Conservation (phyloP, 2,797 vertebrate genomes). For the Sebastes reedi region DNA sequence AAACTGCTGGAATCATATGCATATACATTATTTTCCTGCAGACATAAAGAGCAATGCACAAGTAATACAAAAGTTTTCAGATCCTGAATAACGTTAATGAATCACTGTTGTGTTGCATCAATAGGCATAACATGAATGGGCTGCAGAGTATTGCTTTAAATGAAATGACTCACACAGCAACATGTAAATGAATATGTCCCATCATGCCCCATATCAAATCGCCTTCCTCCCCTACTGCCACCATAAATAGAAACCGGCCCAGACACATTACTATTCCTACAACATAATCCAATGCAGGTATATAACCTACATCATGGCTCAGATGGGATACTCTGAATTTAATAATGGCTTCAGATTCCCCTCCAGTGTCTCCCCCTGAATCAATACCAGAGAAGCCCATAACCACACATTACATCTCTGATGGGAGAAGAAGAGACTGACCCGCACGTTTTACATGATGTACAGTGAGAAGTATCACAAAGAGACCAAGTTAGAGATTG, state of each 20-base stretch:
- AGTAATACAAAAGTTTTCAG: not conserved
- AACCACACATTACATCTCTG: slow-evolving; percentile 34
- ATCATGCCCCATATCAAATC: slow-evolving; percentile 28
- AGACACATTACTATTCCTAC: slow-evolving; percentile 75
- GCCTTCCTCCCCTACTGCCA: slow-evolving; percentile 61
- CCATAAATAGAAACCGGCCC: slow-evolving; percentile 68
- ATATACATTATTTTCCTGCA: not conserved
- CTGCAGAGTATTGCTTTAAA: not conserved
- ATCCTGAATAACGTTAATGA: not conserved
- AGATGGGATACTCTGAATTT: slow-evolving; percentile 46
- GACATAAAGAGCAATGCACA: not conserved
- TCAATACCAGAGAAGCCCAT: slow-evolving; percentile 65
- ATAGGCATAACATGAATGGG: not conserved
- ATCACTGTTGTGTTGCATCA: not conserved
- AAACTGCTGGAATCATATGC: not conserved
- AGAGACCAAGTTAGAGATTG: no score
- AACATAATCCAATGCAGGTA: slow-evolving; percentile 72
- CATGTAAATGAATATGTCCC: not conserved
- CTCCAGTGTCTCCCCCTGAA: slow-evolving; percentile 44
- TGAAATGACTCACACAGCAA: not conserved
- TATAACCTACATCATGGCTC: slow-evolving; percentile 61
- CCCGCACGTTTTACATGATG: slow-evolving; percentile 8
- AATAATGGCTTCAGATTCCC: slow-evolving; percentile 70
- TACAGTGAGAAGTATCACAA: no score
- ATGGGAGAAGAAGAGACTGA: slow-evolving; percentile 47